phyloP scores from a whole-genome alignment of 1,140 invertebrate genomes.

The Helicorthomorpha holstii region DNA sequence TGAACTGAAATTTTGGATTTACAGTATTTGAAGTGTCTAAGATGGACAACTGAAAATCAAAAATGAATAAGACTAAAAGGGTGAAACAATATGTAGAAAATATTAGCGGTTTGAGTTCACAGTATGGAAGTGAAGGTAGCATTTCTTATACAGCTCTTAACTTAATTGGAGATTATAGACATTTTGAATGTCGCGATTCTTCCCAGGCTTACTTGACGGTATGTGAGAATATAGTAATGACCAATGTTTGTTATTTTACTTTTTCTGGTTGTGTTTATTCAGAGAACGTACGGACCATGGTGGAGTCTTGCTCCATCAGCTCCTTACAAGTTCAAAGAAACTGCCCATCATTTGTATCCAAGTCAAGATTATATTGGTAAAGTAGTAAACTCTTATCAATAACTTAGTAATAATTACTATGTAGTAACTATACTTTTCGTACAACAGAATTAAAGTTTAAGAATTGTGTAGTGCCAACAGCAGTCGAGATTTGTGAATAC shows the following conservation, averaged over 20 bases:
- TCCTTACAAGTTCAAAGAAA: conserved; percentile 38
- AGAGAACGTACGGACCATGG: conserved; percentile 81
- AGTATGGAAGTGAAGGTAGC: conserved; percentile 71
- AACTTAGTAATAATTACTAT: background rate
- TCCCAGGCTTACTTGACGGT: conserved; percentile 77
- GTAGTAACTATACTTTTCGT: background rate
- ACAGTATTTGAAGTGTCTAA: too few species aligned
- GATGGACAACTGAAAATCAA: too few species aligned
- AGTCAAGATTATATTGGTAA: conserved; percentile 74
- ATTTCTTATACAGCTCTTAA: conserved; percentile 76
- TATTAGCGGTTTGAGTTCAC: conserved; percentile 68
- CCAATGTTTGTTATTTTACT: too few species aligned
- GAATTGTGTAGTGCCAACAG: conserved; percentile 50
- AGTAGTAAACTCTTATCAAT: conserved; percentile 6
- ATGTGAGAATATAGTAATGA: conserved; percentile 21
- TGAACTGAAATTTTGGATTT: too few species aligned
- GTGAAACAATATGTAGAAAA: conserved; percentile 47
- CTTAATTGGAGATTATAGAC: conserved; percentile 61
- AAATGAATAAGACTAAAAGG: too few species aligned
- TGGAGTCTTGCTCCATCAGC: conserved; percentile 60
- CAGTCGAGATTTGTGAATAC: conserved; percentile 67
- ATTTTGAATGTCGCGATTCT: conserved; percentile 74
- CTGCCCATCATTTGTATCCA: conserved; percentile 45
- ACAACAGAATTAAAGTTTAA: conserved; percentile 37
- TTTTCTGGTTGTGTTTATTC: conserved; percentile 1